These are phyloP conservation scores for Varroa destructor DNA, from an alignment of 1,140 invertebrate genomes.

Conservation along the genomic window DNA sequence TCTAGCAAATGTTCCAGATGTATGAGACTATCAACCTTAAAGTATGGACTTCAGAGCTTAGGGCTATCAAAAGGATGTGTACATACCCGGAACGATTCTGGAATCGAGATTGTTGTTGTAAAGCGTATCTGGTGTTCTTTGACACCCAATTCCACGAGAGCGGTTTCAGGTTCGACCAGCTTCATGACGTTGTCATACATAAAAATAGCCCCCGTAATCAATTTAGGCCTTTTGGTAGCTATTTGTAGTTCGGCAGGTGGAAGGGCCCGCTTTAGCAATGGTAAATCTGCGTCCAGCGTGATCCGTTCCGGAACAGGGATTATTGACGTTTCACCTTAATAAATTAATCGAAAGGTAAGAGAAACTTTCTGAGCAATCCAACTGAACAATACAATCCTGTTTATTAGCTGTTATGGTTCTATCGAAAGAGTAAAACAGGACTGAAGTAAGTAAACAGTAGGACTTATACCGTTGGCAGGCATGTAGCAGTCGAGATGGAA, in stretches of 20 bases:
- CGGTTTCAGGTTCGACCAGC: conserved; percentile 74
- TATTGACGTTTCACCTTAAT: conserved; percentile 49
- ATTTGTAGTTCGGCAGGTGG: conserved; percentile 28
- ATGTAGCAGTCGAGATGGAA: conserved; percentile 69
- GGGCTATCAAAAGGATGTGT: background rate
- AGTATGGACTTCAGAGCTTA: background rate
- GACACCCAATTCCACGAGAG: conserved; percentile 74
- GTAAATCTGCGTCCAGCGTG: conserved; percentile 72
- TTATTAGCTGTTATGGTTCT: background rate
- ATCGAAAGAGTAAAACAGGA: background rate
- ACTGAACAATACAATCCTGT: background rate
- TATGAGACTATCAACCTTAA: background rate
- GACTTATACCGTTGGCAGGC: conserved; percentile 72
- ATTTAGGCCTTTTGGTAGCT: background rate
- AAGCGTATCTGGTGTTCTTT: conserved; percentile 62
- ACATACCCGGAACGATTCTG: conserved; percentile 51
- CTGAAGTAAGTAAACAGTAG: background rate
- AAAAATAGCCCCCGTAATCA: conserved; percentile 1
- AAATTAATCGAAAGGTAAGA: background rate
- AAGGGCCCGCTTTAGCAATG: conserved; percentile 50
- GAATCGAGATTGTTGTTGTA: conserved; percentile 70
- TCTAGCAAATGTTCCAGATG: background rate
- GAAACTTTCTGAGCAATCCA: no score
- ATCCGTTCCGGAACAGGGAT: conserved; percentile 74
- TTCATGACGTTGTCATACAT: conserved; percentile 44